Conservation (phyloP, 2,797 vertebrate species). For the Erithacus rubecula region DNA sequence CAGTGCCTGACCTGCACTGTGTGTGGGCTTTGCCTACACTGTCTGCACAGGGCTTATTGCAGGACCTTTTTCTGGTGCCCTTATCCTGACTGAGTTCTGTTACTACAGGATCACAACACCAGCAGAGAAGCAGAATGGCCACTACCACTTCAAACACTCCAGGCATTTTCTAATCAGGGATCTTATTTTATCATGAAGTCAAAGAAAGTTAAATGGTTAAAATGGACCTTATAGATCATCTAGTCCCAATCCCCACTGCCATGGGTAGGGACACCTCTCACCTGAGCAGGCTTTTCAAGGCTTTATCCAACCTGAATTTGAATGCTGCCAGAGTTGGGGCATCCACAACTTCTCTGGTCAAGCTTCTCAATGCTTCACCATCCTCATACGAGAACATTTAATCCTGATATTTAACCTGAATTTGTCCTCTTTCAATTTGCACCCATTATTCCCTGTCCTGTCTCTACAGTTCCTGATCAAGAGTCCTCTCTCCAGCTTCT, state of each 20-base stretch:
- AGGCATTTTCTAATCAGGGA: not conserved
- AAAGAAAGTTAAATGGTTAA: not conserved
- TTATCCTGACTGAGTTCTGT: not conserved
- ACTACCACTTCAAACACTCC: not conserved
- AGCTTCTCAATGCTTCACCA: not conserved
- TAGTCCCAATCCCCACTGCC: not conserved
- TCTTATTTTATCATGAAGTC: too few relatives aligned
- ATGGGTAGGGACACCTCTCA: not conserved
- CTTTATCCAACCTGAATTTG: not conserved
- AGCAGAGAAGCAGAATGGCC: not conserved
- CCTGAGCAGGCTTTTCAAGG: not conserved
- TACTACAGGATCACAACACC: not conserved
- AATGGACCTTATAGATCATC: not conserved
- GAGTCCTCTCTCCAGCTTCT: not conserved
- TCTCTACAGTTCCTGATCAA: not conserved
- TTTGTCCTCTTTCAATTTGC: not conserved
- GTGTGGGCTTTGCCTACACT: fast-evolving
- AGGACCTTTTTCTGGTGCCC: not conserved
- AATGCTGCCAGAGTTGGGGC: not conserved
- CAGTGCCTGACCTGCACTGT: fast-evolving
- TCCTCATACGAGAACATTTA: not conserved
- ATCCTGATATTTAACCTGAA: not conserved
- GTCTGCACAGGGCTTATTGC: not conserved
- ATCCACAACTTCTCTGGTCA: not conserved
- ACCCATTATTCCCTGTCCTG: not conserved